Base-by-base conservation (phyloP, 1,140 invertebrate genomes). In the Melanaphis sacchari region DNA sequence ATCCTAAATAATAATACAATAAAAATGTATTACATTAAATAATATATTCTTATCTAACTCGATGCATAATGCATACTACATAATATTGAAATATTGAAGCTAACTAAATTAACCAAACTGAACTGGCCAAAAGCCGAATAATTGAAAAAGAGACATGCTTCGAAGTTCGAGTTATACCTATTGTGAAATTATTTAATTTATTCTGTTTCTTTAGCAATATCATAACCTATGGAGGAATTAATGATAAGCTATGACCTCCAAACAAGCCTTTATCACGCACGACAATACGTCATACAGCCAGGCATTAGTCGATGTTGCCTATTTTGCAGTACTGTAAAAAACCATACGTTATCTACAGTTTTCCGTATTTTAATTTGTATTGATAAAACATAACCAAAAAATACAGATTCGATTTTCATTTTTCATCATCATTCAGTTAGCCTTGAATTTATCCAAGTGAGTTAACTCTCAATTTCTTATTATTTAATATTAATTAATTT, bases 321-420 rank as follows among this genome's bases (percentile, higher is more conserved):
- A 18, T 76, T 76, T 76, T 15, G 59, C 59, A 18, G 31, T 76
- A 76, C 59, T n/a, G 46, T 49, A 76, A 3, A n/a, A 76, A 15
- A 76, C 59, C 31, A 76, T 18, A 18, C 59, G 59, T 76, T 76
- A 76, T 76, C 59, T 66, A 4, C 11, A 66, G 59, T 66, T 66
- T 66, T 76, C 5, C 11, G n/a, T 31, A 84, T 31, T 26, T 41
- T 41, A 84, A 82, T 40, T 41, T 41, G 84, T 43, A 36, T 88
- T 88, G 85, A 36, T 88, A 46, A 49, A 88, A 88, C 85, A 49
- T 88, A 88, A 88, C 85, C 85, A 87, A 31, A 26, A 87, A 87
- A 87, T 46, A 9, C 2, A 31, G 31, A 31, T 76, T 49, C 46
- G 46, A 49, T 49, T 49, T 49, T 49, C 5, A 0, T 76, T 76